phyloP scores from a whole-genome alignment of 2,797 vertebrate species.

The Crocidura indochinensis region DNA sequence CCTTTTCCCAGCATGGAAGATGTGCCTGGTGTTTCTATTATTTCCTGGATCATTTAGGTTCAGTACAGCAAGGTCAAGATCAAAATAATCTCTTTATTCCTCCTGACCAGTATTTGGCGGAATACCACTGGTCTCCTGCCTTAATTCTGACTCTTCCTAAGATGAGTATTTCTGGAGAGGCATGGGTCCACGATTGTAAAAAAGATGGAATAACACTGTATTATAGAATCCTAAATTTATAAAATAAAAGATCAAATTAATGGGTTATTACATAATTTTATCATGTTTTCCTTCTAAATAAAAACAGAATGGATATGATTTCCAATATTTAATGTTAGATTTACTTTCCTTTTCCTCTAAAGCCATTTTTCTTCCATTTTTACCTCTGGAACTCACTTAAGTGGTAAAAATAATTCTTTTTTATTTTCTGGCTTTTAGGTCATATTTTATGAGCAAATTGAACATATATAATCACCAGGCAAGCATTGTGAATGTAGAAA shows the following conservation, averaged over 20 bases:
- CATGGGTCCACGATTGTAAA: too few species aligned
- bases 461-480: constrained; percentile 61
- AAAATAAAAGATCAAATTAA: neutral
- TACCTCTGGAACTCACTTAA: neutral
- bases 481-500: constrained; percentile 67
- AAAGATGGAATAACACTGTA: neutral
- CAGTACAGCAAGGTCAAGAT: constrained; percentile 21
- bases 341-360: constrained; percentile 46
- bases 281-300: constrained; percentile 33
- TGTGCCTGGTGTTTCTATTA: neutral
- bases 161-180: too few species aligned
- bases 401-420: constrained; percentile 40
- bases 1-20: neutral
- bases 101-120: too few species aligned
- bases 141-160: too few species aligned
- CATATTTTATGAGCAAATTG: constrained; percentile 67
- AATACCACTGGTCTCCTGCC: too few species aligned
- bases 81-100: neutral
- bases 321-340: constrained; percentile 42
- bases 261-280: neutral
- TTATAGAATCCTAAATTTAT: neutral
- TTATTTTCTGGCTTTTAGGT: constrained; percentile 68
- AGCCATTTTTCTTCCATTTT: neutral
- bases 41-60: constrained; percentile 18
- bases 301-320: neutral